Evolutionary conservation across 2,888 invertebrate species (phyloP), one percentile per base, ranked within the genome.

Genomic region (Prosopocoilus inquinatus): DNA sequence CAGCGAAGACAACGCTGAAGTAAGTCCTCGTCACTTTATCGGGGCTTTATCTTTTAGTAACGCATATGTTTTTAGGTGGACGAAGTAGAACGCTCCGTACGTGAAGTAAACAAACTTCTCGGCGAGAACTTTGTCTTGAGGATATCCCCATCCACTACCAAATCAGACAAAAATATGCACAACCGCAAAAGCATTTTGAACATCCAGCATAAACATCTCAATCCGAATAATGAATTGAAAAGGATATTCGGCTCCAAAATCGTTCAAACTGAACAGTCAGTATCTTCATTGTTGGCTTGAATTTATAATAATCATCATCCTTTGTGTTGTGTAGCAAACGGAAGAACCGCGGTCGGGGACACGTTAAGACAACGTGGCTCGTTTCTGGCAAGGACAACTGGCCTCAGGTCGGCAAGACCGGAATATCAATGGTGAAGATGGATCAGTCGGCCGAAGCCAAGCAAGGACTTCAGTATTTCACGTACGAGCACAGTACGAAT

Each of bases 241-340:
- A 82, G 86, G 69, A 90, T 91, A 68, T 92, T 92, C 80, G 91
- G 92, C 15, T 86, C 88, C 13, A 86, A 87, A 75, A 87, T 89
- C 50, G 83, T 91, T 15, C 88, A 88, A 75, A 82, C 84, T 50
- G 88, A 89, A 72, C 78, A 65, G 63, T 62, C 55, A 57, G 55
- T 51, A 28, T 28, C 16, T 45, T 43, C 9, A n/a, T 34, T 49
- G 11, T 34, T 49, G 11, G 11, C 20, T 34, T 36, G 9, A 12
- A 39, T 36, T 47, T 41, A 5, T 34, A 13, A 39, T 47, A n/a
- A n/a, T 47, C 28, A 45, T 34, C 12, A 15, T 12, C 34, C 32
- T 38, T 46, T 38, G 12, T 47, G 47, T 59, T 56, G 70, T 68
- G 53, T 60, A 81, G 79, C 62, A 86, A 85, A 71, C 79, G 81